These are phyloP conservation scores for Myzus persicae DNA, from an alignment of 1,140 invertebrate genomes.

Conservation along the genomic window DNA sequence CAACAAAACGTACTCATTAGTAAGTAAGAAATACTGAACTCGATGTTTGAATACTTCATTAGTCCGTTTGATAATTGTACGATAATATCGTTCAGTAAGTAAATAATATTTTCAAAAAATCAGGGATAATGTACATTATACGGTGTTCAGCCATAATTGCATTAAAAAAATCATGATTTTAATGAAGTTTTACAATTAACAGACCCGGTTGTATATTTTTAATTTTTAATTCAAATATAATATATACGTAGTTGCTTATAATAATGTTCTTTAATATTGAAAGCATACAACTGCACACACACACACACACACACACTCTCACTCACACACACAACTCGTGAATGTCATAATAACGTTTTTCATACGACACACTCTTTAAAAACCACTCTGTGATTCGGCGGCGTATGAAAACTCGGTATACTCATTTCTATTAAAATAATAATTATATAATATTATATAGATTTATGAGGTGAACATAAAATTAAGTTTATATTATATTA, in stretches of 20 bases:
- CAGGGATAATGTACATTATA: background rate
- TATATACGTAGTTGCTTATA: too few species aligned
- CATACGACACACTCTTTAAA: background rate
- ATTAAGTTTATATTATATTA: background rate
- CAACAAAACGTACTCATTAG: constrained; percentile 15
- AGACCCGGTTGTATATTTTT: background rate
- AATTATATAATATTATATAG: background rate
- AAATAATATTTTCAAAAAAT: background rate
- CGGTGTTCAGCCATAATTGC: background rate
- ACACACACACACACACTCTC: background rate
- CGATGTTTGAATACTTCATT: background rate
- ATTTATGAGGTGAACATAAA: background rate
- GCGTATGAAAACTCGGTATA: background rate
- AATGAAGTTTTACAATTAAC: background rate
- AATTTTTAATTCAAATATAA: too few species aligned
- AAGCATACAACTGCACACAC: background rate
- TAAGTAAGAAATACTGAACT: background rate
- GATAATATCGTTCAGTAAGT: background rate
- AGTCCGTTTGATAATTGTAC: background rate
- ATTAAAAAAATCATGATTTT: background rate
- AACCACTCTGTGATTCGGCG: background rate
- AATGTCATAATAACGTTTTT: background rate
- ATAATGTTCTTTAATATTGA: too few species aligned
- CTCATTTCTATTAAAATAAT: background rate
- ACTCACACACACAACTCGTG: background rate